Evolutionary conservation across 2,113 vertebrate species (phyloP), one percentile per base, ranked within the genome.

Genomic region (Mobula hypostoma): DNA sequence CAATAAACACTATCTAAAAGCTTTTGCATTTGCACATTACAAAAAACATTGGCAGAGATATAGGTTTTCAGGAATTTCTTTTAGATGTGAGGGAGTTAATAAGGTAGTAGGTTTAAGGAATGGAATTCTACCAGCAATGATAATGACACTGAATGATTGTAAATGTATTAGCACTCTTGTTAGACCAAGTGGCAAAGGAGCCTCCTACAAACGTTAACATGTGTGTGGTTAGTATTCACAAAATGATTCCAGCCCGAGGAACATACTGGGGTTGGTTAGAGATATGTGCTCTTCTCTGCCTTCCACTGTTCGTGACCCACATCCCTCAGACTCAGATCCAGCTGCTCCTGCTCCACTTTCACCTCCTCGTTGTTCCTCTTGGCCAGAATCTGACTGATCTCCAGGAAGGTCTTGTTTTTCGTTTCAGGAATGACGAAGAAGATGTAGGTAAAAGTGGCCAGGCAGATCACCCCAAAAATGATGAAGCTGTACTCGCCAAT

Each of bases 361-460:
- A 97, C 95, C 95, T 97, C 96, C 32, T 95, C 95, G 94, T 96
- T 97, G 95, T 99, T 99, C 96, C 96, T 98, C 95, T 97, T 97
- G 94, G 97, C 96, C 83, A 99, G 98, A 95, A 98, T 97, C 95
- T 96, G 97, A 94, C 97, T 98, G 96, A 99, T 97, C 95, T 99
- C 98, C 94, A 98, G 95, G 95, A 99, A 99, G 0, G 98, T 98
- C 96, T 97, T 98, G 94, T 95, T 97, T 96, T 99, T 99, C 4
- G 99, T 99, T 95, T 99, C 98, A 0, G 98, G 98, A 91, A 99
- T 95, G 7, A 98, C 29, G 5, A 98, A 1, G 96, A 96, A 98
- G 95, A 97, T 96, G 96, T 98, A 99, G 94, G 97, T 0, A 36
- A 98, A 92, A 0, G 98, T 98, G 94, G 95, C 93, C 0, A 99